Evolutionary conservation across 2,797 vertebrate species (phyloP).

Genomic region (Podarcis siculus): DNA sequence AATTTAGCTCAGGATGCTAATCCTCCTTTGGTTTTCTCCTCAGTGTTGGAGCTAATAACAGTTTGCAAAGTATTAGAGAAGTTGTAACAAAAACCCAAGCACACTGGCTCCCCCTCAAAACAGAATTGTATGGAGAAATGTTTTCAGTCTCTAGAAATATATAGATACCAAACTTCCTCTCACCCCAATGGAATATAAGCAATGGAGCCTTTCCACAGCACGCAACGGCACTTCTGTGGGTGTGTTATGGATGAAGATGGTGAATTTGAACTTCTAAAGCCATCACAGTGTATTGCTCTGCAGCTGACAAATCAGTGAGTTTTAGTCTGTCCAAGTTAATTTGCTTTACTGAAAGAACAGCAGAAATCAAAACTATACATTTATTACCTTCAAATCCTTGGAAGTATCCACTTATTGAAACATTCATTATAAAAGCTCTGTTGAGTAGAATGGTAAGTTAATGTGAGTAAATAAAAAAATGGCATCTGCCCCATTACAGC

Average conservation of each 20-base stretch:
- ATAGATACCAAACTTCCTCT: too few relatives aligned
- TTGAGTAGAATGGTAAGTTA: background rate
- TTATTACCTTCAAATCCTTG: background rate
- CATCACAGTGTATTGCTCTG: too few relatives aligned
- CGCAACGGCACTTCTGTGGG: too few relatives aligned
- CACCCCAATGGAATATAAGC: too few relatives aligned
- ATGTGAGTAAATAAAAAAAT: rapidly evolving
- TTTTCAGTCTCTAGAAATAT: too few relatives aligned
- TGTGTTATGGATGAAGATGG: too few relatives aligned
- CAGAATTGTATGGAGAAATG: background rate
- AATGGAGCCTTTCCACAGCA: too few relatives aligned
- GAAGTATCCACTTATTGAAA: background rate
- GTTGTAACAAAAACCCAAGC: constrained; percentile 12
- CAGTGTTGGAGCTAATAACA: background rate
- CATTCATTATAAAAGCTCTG: constrained; percentile 27
- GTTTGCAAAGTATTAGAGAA: constrained; percentile 15
- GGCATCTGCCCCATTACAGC: rapidly evolving
- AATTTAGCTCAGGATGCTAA: constrained; percentile 35
- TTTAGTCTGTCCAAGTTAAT: background rate
- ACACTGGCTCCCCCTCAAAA: background rate
- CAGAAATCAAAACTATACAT: background rate
- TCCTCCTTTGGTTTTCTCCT: background rate
- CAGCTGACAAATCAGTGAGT: background rate
- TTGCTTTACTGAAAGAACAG: background rate
- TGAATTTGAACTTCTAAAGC: too few relatives aligned